Base-by-base conservation (phyloP, 30 jellyfish, hydroid and myxozoan genomes). In the Aurelia aurita complex sp. Pacific region DNA sequence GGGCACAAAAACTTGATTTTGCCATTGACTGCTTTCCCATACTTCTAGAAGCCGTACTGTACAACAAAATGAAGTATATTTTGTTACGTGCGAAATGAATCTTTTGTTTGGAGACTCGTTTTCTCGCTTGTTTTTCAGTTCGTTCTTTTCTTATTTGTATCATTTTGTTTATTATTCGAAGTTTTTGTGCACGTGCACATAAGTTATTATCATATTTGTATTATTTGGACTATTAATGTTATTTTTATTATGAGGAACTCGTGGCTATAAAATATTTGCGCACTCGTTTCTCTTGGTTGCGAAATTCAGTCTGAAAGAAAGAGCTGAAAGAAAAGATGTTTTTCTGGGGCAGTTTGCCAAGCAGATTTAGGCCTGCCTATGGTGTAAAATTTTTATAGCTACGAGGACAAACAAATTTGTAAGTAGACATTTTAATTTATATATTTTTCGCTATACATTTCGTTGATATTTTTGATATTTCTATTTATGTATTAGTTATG, bases 331-430 rank as follows among this genome's bases (percentile, higher is more conserved):
- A 54, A 54, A 54, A 54, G 65, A 54, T 54, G 65, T 54, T 54
- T 54, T 54, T 54, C 65, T 54, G 65, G 65, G 65, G 65, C 65
- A 54, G 65, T 54, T 54, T 54, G 65, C 65, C 65, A 10, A 16
- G 65, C 65, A 10, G 65, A 54, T 54, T 54, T 54, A 54, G 65
- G 65, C 65, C 65, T 54, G 65, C 16, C 16, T 54, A 10, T 54
- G 65, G 65, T 16, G 65, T 54, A 10, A 10, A 54, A 54, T 10
- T 16, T 54, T 54, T 54, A 54, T 54, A 54, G 65, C 65, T 54
- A 10, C 16, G 65, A 10, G 12, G 29, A 23, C 29, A 23, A 23
- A 23, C 29, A 23, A 23, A 23, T 23, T 23, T 23, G 29, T 23
- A 23, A 54, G 65, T 54, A 54, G 65, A 54, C 65, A 10, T 54